Evolutionary conservation across 2,113 vertebrate genomes (phyloP).

Genomic region (Osmerus mordax): DNA sequence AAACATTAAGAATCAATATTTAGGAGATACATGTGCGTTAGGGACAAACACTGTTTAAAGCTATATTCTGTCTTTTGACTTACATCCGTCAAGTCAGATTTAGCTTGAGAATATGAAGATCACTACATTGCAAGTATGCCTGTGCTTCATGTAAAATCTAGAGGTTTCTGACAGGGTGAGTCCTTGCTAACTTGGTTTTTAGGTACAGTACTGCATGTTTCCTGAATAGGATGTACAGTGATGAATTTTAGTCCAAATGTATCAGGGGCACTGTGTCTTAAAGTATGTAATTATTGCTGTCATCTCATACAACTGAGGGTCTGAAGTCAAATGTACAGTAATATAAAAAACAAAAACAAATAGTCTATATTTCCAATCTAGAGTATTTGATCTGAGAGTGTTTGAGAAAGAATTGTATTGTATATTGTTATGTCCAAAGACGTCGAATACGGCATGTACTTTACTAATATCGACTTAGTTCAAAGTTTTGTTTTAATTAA

Average conservation of each 20-base stretch:
- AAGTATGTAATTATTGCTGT: conserved; percentile 17
- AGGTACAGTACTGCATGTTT: conserved; percentile 38
- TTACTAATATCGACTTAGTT: not conserved
- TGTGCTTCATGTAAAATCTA: conserved; percentile 31
- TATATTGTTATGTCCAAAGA: not conserved
- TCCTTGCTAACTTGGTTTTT: conserved; percentile 16
- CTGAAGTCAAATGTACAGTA: conserved; percentile 39
- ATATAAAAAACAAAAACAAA: conserved; percentile 22
- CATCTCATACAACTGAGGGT: conserved; percentile 21
- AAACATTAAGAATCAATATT: conserved; percentile 1
- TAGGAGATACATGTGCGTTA: conserved; percentile 35
- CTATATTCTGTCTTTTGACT: not conserved
- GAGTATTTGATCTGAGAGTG: conserved; percentile 18
- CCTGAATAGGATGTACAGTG: conserved; percentile 24
- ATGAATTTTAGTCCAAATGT: conserved; percentile 17
- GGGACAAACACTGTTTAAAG: conserved; percentile 9
- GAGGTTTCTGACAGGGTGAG: conserved; percentile 14
- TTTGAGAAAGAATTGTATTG: conserved; percentile 28
- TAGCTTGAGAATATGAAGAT: conserved; percentile 18
- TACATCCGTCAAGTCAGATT: not conserved
- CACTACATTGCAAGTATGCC: conserved; percentile 28
- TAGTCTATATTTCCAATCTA: conserved; percentile 36
- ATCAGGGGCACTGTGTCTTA: conserved; percentile 14
- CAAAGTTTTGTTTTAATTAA: not conserved
- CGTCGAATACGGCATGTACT: not conserved